Evolutionary conservation across 2,113 vertebrate species (phyloP).

Genomic region (Mus pahari): DNA sequence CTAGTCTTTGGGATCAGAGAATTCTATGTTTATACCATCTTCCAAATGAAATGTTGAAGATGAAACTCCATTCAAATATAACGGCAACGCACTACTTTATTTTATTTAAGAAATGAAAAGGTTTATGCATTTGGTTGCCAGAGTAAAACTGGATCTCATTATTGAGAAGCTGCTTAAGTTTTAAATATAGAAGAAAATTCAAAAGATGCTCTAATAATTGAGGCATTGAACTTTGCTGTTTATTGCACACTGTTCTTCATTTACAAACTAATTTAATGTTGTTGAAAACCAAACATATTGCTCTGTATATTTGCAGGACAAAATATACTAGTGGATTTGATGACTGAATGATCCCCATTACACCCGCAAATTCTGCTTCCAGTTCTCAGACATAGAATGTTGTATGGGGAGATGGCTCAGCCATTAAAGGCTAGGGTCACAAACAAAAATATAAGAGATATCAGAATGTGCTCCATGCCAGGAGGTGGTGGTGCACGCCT

Average conservation of each 20-base stretch:
- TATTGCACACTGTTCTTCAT: not conserved
- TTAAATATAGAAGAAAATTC: not conserved
- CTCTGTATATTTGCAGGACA: not conserved
- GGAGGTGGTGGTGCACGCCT: too few species aligned
- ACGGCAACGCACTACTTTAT: not conserved
- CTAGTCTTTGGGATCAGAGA: not conserved
- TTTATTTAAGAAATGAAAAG: constrained; percentile 24
- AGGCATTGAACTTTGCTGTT: not conserved
- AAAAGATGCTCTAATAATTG: not conserved
- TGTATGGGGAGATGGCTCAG: not conserved
- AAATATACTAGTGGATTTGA: not conserved
- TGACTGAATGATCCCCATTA: not conserved
- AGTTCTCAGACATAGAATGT: constrained; percentile 13
- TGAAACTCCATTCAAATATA: not conserved
- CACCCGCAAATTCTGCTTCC: not conserved
- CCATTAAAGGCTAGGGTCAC: too few species aligned
- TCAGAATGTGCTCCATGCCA: constrained; percentile 18
- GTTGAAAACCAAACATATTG: not conserved
- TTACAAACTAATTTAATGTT: constrained; percentile 1
- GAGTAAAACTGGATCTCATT: not conserved
- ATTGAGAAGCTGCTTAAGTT: constrained; percentile 4
- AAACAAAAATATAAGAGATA: not conserved
- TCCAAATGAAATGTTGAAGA: not conserved
- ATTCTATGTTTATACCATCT: not conserved
- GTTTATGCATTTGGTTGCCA: not conserved